Conservation (phyloP, 2,888 invertebrate species). For the Synergus laeviventris region DNA sequence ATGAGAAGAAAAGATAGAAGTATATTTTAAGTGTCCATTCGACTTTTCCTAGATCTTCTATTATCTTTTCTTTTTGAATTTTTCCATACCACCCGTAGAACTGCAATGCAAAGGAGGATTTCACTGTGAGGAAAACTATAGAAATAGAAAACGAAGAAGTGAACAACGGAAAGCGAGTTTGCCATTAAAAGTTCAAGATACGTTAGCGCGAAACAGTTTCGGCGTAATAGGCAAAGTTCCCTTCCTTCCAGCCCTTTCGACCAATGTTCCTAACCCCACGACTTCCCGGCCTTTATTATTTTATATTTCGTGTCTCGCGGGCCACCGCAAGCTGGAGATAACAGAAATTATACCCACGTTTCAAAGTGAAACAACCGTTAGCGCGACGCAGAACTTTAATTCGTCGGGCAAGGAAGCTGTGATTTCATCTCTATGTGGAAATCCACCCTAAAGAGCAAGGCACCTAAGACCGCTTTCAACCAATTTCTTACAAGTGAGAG, state of each 20-base stretch:
- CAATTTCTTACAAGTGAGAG: neutral
- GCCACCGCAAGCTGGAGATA: constrained; percentile 62
- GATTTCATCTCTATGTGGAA: constrained; percentile 49
- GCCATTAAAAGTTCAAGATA: constrained; percentile 73
- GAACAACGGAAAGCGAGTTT: constrained; percentile 54
- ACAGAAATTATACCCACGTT: constrained; percentile 68
- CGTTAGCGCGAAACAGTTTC: constrained; percentile 72
- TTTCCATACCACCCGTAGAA: neutral
- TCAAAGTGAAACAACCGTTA: constrained; percentile 71
- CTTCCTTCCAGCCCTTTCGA: constrained; percentile 43
- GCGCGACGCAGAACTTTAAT: constrained; percentile 65
- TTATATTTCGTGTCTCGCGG: constrained; percentile 64
- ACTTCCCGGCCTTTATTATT: constrained; percentile 63
- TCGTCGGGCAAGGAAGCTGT: constrained; percentile 42
- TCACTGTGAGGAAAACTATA: constrained; percentile 33
- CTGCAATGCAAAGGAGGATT: constrained; percentile 55
- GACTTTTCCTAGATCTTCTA: neutral
- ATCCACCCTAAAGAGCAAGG: constrained; percentile 15
- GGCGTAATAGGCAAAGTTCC: constrained; percentile 73
- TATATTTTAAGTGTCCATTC: neutral
- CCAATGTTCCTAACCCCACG: constrained; percentile 50
- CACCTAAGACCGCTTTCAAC: neutral
- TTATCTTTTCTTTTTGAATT: neutral
- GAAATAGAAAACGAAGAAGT: constrained; percentile 42
- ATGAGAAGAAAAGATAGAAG: neutral